Conservation (phyloP, 2,797 vertebrate species). For the Acipenser oxyrinchus region DNA sequence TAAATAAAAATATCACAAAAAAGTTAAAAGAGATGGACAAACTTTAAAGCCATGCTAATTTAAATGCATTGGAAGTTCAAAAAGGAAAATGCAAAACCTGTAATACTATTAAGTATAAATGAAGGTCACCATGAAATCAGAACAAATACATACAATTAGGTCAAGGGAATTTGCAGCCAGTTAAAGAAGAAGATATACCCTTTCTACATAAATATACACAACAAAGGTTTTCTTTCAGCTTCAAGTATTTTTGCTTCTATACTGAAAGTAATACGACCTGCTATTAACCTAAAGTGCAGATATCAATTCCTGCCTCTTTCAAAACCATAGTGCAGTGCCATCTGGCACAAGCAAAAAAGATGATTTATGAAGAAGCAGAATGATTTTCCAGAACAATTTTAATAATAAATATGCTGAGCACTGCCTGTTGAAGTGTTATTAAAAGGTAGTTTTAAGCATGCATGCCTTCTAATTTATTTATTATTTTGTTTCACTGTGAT, state of each 20-base stretch:
- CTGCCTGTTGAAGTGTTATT: slow-evolving; percentile 23
- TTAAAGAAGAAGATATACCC: no score
- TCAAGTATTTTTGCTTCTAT: slow-evolving; percentile 4
- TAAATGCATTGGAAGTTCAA: no score
- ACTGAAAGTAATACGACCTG: slow-evolving; percentile 11
- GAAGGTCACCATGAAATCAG: no score
- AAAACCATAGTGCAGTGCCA: slow-evolving; percentile 22
- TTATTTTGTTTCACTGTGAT: neutral
- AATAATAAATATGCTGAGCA: slow-evolving; percentile 43
- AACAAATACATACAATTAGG: no score
- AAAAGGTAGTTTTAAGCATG: slow-evolving; percentile 18
- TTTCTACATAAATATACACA: no score
- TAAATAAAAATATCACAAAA: no score
- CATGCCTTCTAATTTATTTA: slow-evolving; percentile 8
- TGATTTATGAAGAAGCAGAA: slow-evolving; percentile 31
- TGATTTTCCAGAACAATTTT: slow-evolving; percentile 39
- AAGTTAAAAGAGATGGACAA: no score
- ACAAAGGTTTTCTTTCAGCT: slow-evolving; percentile 6
- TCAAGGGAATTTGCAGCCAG: no score
- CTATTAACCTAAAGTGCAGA: slow-evolving; percentile 21
- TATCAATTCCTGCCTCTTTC: slow-evolving; percentile 26
- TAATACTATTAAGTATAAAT: no score
- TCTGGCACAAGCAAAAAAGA: slow-evolving; percentile 23
- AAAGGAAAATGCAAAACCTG: no score
- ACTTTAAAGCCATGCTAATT: no score